Evolutionary conservation across 2,113 vertebrate genomes (phyloP).

Genomic region (Leptobrachium leishanense): DNA sequence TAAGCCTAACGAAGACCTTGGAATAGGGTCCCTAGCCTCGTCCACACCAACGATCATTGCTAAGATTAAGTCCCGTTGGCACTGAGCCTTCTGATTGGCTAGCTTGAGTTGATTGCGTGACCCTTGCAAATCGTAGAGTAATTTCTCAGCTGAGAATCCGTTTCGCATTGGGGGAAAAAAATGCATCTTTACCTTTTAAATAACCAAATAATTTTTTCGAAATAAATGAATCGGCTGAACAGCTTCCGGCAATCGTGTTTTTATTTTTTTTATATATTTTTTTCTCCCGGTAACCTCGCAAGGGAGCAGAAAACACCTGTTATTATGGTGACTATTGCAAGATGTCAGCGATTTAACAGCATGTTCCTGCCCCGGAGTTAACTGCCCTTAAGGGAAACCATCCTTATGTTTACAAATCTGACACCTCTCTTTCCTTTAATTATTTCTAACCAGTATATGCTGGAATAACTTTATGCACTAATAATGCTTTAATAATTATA

Average conservation of each 20-base stretch:
- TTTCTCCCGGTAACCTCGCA: background rate
- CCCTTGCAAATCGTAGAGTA: no score
- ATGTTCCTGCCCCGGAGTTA: conserved; percentile 7
- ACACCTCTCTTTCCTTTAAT: background rate
- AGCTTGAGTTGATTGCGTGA: no score
- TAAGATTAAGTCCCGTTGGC: no score
- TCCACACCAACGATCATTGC: no score
- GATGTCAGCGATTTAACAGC: conserved; percentile 4
- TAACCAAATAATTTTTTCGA: background rate
- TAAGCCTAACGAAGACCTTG: no score
- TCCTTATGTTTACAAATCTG: background rate
- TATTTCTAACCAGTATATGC: background rate
- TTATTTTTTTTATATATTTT: background rate
- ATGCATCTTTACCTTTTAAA: background rate
- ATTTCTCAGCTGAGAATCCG: no score
- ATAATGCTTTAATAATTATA: no score
- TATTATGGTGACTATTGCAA: background rate
- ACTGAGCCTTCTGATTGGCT: no score
- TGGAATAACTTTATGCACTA: background rate
- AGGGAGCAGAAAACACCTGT: conserved; percentile 28
- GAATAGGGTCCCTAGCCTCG: no score
- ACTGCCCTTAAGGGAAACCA: conserved; percentile 6
- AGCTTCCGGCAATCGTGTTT: background rate
- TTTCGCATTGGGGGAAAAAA: no score
- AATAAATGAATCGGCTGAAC: background rate